Evolutionary conservation across 2,113 vertebrate species (phyloP).

Genomic region (Lates calcarifer): DNA sequence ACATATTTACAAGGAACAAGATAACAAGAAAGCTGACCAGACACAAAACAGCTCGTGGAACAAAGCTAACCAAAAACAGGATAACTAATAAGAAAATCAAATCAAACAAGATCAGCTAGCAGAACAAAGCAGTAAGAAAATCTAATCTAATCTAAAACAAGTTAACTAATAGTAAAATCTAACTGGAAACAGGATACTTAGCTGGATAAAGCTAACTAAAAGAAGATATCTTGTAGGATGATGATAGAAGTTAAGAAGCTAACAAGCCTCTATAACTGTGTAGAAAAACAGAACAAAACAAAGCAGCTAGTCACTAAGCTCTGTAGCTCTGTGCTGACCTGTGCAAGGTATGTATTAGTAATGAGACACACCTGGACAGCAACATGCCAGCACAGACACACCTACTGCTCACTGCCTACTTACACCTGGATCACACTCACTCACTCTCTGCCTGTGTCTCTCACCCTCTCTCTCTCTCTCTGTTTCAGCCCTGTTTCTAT

Average conservation of each 20-base stretch:
- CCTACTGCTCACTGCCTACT: neutral
- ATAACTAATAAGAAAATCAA: neutral
- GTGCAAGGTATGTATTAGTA: neutral
- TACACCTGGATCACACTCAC: neutral
- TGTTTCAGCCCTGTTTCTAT: neutral
- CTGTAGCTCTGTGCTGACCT: neutral
- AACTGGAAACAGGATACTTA: too few species aligned
- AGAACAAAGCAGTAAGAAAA: neutral
- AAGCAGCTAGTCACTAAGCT: neutral
- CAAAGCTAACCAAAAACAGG: neutral
- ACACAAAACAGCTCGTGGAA: neutral
- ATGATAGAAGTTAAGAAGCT: too few species aligned
- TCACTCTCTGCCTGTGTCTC: neutral
- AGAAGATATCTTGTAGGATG: too few species aligned
- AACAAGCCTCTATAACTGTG: too few species aligned
- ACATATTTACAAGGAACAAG: neutral
- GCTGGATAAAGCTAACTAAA: too few species aligned
- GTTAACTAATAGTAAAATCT: too few species aligned
- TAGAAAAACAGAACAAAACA: too few species aligned
- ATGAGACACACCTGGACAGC: constrained; percentile 15
- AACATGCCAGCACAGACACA: constrained; percentile 28
- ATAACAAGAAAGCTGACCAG: neutral
- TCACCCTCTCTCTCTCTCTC: neutral
- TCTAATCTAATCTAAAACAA: too few species aligned
- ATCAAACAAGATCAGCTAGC: neutral